Evolutionary conservation across 2,113 vertebrate species (phyloP), one percentile per base, ranked within the genome.

Genomic region (Phylloscopus trochilus): DNA sequence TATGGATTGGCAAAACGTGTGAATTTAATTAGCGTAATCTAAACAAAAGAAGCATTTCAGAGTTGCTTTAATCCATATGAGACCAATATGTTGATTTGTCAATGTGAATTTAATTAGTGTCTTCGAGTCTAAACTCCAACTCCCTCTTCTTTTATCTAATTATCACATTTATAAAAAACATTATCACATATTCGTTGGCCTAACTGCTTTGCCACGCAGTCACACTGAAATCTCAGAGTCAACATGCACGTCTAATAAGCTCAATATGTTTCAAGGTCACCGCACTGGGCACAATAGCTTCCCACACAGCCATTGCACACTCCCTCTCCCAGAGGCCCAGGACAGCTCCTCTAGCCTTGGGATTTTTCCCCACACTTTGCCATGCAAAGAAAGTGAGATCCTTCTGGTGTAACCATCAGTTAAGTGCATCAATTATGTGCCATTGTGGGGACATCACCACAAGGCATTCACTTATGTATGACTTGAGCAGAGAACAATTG

Each of bases 91-190:
- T 95, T 98, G 96, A 98, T 97, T 97, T 97, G 94, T 92, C 97
- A 96, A 97, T 97, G 96, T 94, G 95, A 97, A 97, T 98, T 98
- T 98, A 98, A 98, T 98, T 98, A 98, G 90, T 67, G 84, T 97
- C 95, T 97, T 97, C 39, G 1, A 97, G 91, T 83, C 89, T 87
- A 95, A 96, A 92, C 89, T 95, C 92, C 87, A 94, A 95, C 95
- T 92, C 56, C 41, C 49, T 67, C 77, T 92, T 89, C 93, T 97
- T 98, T 97, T 96, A 97, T 97, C 96, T 97, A 97, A 97, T 97
- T 97, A 97, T 97, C 97, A 97, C 96, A 90, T 97, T 97, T 97
- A 91, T 95, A 94, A 88, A 96, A 96, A 97, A 92, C 87, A 98
- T 97, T 98, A 97, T 92, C 97, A 97, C 95, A 89, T 93, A 91